Evolutionary conservation across 1,140 invertebrate species (phyloP).

Genomic region (Calliopsis andreniformis): DNA sequence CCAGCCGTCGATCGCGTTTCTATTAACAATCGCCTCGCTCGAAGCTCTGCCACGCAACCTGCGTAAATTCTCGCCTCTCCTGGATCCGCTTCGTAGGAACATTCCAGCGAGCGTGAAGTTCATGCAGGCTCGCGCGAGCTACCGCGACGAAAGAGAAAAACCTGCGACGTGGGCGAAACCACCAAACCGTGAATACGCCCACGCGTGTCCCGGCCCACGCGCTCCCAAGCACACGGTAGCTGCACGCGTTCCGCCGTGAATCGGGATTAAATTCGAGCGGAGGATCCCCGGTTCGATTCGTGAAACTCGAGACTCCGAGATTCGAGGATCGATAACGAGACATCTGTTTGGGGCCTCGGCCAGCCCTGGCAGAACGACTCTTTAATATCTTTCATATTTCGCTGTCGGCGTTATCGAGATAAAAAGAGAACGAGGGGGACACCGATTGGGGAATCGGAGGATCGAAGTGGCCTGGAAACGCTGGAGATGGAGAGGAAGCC

Average conservation of each 20-base stretch:
- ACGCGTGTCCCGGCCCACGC: slow-evolving; percentile 61
- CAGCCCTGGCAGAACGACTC: not conserved
- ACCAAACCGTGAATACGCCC: slow-evolving; percentile 45
- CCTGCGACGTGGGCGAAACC: slow-evolving; percentile 57
- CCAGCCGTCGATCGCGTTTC: not conserved
- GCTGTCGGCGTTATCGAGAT: not conserved
- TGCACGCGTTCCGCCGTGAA: slow-evolving; percentile 20
- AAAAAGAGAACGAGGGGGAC: no score
- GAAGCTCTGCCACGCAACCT: no score
- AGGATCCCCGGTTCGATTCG: slow-evolving; percentile 2
- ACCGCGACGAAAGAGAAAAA: slow-evolving; percentile 42
- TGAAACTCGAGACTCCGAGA: slow-evolving; percentile 8
- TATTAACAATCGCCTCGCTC: not conserved
- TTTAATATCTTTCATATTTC: not conserved
- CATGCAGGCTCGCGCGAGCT: not conserved
- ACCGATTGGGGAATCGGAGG: no score
- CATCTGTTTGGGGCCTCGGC: not conserved
- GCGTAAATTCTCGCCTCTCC: not conserved
- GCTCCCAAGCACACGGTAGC: slow-evolving; percentile 60
- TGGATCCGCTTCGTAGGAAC: not conserved
- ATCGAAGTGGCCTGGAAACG: no score
- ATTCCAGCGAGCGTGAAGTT: not conserved
- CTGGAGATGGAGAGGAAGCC: no score
- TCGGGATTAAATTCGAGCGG: slow-evolving; percentile 13
- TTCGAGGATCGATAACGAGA: not conserved